Evolutionary conservation across 2,113 vertebrate genomes (phyloP).

Genomic region (Upupa epops): DNA sequence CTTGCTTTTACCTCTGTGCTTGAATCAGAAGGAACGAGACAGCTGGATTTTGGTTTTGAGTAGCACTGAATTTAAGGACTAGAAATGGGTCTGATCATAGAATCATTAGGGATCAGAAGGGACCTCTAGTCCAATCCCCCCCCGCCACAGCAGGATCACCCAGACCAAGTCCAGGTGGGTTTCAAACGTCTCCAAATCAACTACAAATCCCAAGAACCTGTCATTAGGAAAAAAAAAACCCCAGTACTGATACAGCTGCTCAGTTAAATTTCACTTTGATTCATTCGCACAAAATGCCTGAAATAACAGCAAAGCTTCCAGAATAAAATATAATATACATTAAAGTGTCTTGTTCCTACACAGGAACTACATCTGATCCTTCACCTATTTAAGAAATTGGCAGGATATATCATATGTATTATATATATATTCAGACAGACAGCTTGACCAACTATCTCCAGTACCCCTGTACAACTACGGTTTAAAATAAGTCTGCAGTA

Average conservation of each 20-base stretch:
- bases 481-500: not conserved
- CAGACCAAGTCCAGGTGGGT: too few relatives aligned
- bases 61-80: not conserved
- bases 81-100: not conserved
- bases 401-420: not conserved
- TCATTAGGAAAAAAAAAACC: not conserved
- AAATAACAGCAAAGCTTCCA: not conserved
- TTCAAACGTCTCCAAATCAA: too few relatives aligned
- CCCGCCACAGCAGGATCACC: too few relatives aligned
- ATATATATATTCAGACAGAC: not conserved
- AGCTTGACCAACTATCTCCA: slow-evolving; percentile 18
- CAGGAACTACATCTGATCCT: not conserved
- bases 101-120: too few relatives aligned
- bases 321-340: accelerated
- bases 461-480: not conserved
- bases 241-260: not conserved
- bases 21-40: not conserved
- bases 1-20: not conserved
- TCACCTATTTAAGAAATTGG: slow-evolving; percentile 5
- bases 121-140: too few relatives aligned
- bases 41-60: not conserved
- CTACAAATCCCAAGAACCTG: not conserved
- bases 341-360: not conserved
- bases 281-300: not conserved
- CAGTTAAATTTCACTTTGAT: not conserved